These are phyloP conservation scores for Parnassius smintheus DNA, from an alignment of 2,888 invertebrate species.

Conservation along the genomic window DNA sequence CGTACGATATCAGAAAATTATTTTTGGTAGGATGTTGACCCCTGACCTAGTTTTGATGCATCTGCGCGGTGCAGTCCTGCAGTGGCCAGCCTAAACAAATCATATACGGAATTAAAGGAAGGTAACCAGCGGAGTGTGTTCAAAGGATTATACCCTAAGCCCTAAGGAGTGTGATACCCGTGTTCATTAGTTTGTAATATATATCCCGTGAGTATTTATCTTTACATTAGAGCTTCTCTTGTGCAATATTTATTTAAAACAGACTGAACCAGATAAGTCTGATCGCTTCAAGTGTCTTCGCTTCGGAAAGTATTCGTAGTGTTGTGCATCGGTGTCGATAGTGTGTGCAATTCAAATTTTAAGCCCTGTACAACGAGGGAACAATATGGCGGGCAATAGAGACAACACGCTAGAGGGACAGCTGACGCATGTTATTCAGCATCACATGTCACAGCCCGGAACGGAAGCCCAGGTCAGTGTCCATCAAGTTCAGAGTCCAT, in stretches of 20 bases:
- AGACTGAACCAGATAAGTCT: conserved; percentile 65
- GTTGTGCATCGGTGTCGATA: conserved; percentile 33
- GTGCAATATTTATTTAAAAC: conserved; percentile 48
- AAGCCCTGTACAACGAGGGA: conserved; percentile 26
- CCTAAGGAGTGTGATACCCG: conserved; percentile 58
- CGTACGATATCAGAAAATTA: conserved; percentile 38
- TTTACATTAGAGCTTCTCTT: conserved; percentile 41
- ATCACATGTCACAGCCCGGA: conserved; percentile 64
- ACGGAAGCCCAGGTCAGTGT: conserved; percentile 74
- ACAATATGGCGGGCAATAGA: conserved; percentile 65
- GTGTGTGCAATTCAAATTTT: conserved; percentile 36
- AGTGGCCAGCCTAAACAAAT: conserved; percentile 45
- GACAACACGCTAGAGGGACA: conserved; percentile 61
- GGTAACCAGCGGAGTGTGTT: conserved; percentile 46
- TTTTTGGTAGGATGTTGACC: conserved; percentile 56
- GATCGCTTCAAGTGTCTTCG: conserved; percentile 41
- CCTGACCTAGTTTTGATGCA: conserved; percentile 70
- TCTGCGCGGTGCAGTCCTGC: conserved; percentile 63
- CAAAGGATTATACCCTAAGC: conserved; percentile 38
- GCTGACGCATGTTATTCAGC: conserved; percentile 70
- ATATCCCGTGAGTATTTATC: conserved; percentile 38
- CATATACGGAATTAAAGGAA: conserved; percentile 34
- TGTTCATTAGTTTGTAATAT: conserved; percentile 67
- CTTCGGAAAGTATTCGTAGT: conserved; percentile 30
- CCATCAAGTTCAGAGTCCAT: conserved; percentile 66